Evolutionary conservation across 2,797 vertebrate genomes (phyloP).

Genomic region (Meriones psammophilus): DNA sequence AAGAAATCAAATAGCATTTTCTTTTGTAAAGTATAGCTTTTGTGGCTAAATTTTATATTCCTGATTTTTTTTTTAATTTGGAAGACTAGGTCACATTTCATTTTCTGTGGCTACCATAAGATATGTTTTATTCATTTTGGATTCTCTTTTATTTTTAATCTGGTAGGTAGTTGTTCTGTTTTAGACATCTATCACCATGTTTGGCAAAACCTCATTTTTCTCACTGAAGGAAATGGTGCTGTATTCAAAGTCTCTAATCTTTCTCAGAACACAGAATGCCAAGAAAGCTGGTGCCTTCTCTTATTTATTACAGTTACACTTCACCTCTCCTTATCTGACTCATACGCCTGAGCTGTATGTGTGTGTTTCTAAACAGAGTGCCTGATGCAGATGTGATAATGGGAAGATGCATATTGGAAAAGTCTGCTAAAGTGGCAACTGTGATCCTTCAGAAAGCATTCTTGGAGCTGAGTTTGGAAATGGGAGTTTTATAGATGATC

Average conservation of each 20-base stretch:
- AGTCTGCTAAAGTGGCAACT: neutral
- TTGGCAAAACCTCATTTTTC: constrained; percentile 44
- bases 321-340: constrained; percentile 31
- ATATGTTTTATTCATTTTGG: neutral
- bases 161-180: neutral
- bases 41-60: constrained; percentile 12
- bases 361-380: constrained; percentile 40
- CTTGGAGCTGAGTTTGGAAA: constrained; percentile 35
- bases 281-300: neutral
- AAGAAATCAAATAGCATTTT: neutral
- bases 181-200: neutral
- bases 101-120: neutral
- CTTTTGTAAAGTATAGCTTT: constrained; percentile 44
- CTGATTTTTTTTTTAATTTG: constrained; percentile 37
- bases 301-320: neutral
- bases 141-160: neutral
- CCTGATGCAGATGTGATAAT: neutral
- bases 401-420: neutral
- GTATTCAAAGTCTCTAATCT: neutral
- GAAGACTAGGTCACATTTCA: neutral
- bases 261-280: neutral
- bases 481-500: constrained; percentile 65
- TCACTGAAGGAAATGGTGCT: constrained; percentile 15
- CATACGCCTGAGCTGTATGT: neutral
- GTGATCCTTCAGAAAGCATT: neutral